These are phyloP conservation scores for Apostichopus leukothele DNA, from an alignment of 53 echinoderm and acorn worm genomes.

Conservation along the genomic window DNA sequence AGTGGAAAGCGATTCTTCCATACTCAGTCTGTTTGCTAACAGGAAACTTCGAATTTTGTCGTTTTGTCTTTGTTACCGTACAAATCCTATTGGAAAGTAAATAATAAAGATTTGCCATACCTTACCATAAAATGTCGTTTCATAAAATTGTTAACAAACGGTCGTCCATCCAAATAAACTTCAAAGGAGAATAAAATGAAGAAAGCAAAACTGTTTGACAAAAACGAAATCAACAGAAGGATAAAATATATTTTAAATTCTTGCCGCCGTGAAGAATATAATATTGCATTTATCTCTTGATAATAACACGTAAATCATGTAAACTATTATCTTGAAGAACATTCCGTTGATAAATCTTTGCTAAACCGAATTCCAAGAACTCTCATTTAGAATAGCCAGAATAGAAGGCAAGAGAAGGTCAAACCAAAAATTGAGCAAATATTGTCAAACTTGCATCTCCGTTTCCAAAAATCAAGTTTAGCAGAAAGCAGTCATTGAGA, in stretches of 20 bases:
- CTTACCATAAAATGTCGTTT: not conserved
- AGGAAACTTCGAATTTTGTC: not conserved
- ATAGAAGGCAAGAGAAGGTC: no score
- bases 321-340: not conserved
- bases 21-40: not conserved
- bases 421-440: no score
- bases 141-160: not conserved
- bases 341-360: not conserved
- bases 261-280: not conserved
- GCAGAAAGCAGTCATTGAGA: no score
- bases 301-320: not conserved
- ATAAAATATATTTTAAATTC: not conserved
- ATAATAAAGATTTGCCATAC: constrained; percentile 14
- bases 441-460: no score
- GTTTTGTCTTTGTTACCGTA: not conserved
- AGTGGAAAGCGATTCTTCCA: not conserved
- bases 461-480: no score
- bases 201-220: not conserved
- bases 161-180: not conserved
- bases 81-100: not conserved
- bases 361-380: no score
- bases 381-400: no score
- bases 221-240: not conserved
- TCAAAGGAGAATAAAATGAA: not conserved
- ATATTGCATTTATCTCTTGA: not conserved